Evolutionary conservation across 2,113 vertebrate genomes (phyloP).

Genomic region (Forbesichthys papilliferus): DNA sequence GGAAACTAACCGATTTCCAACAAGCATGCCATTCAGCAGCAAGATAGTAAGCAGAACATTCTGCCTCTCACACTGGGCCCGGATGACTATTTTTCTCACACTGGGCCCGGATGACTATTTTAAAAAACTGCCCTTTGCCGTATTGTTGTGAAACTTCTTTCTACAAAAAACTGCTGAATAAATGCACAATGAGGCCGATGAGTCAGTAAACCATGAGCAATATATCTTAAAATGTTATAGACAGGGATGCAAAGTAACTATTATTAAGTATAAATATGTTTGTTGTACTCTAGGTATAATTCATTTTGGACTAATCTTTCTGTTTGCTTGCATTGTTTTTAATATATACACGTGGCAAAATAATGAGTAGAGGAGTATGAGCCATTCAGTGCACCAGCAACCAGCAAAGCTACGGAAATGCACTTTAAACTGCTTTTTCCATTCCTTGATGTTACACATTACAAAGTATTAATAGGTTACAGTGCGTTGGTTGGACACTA

Average conservation of each 20-base stretch:
- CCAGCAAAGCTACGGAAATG: too few species aligned
- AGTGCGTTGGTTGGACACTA: conserved; percentile 7
- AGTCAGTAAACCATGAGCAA: background rate
- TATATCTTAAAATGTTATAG: conserved; percentile 4
- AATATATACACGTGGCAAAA: too few species aligned
- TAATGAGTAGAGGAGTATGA: too few species aligned
- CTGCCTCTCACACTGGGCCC: conserved; percentile 43
- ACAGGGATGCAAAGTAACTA: background rate
- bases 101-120: conserved; percentile 52
- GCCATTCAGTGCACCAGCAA: too few species aligned
- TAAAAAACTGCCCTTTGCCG: conserved; percentile 1
- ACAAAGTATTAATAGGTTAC: too few species aligned
- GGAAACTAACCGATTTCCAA: conserved; percentile 67
- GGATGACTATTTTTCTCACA: conserved; percentile 38
- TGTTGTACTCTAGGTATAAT: too few species aligned
- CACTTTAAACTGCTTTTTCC: too few species aligned
- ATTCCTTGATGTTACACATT: conserved; percentile 2
- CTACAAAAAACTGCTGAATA: background rate
- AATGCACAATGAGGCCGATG: background rate
- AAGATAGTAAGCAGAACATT: conserved; percentile 40
- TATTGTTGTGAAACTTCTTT: background rate
- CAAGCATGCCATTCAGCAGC: conserved; percentile 66
- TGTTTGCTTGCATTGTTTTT: too few species aligned
- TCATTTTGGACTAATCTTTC: too few species aligned
- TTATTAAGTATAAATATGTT: too few species aligned